Base-by-base conservation (phyloP, 1,140 invertebrate genomes). In the Panagrolaimus sp. region DNA sequence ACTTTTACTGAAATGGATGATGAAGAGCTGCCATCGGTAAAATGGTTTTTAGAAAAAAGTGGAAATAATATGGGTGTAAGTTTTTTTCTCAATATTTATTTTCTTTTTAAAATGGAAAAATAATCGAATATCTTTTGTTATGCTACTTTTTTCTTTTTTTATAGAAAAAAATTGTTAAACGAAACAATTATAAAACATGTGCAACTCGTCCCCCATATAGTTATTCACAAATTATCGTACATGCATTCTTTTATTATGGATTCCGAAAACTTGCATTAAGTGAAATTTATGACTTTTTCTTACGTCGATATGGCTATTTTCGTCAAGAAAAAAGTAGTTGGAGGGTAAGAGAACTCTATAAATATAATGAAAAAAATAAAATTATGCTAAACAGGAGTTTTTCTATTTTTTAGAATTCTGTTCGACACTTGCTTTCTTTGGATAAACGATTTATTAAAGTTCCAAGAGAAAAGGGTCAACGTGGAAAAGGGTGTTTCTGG, bases 361-460 rank as follows among this genome's bases (percentile, higher is more conserved):
- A 28, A 12, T 1, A 26, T 58, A 26, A 15, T 47, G 21, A 17
- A 47, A 15, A 15, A 15, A 17, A 5, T 52, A 5, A 12, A 21
- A 21, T 28, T 24, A 28, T 58, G 21, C 12, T 26, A 21, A 12
- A 26, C 14, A 26, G 21, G 52, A 14, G 28, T 26, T 28, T 26
- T 28, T 21, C 5, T 28, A 21, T 3, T 58, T 58, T 58, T 58
- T 21, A 58, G 52, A 58, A 58, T 58, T 58, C 52, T 21, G 52
- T 58, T 58, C 52, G 52, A 26, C 52, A 58, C 5, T 58, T 58
- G 21, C 52, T 58, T 58, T 58, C 52, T 17, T 28, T 58, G 21
- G 52, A 58, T 28, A 58, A 12, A 4, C 52, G 52, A 3, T 58
- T 58, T 58, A 58, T 58, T 21, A 58, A 58, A 58, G 52, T 58